phyloP scores from a whole-genome alignment of 2,888 invertebrate genomes.

The Lamellibrachia satsuma region DNA sequence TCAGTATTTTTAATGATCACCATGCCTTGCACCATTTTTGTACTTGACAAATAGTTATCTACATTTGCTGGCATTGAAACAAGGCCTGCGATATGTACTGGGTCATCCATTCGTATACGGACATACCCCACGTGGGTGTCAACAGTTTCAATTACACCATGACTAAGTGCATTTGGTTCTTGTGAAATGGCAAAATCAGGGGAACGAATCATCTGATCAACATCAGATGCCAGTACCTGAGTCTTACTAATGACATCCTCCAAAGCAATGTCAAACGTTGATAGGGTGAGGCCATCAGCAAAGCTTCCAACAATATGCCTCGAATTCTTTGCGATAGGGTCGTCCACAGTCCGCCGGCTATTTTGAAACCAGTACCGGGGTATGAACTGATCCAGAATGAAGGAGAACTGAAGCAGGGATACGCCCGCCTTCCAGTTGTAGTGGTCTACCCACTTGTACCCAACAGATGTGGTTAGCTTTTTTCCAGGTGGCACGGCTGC shows the following conservation, averaged over 20 bases:
- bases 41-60: neutral
- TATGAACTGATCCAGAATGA: conserved; percentile 25
- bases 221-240: neutral
- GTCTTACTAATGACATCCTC: neutral
- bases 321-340: neutral
- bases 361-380: neutral
- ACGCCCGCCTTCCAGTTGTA: neutral
- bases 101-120: neutral
- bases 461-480: neutral
- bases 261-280: neutral
- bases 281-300: neutral
- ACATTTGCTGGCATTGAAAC: neutral
- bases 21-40: neutral
- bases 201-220: neutral
- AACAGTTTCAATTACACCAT: neutral
- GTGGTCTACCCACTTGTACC: neutral
- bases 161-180: neutral
- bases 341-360: neutral
- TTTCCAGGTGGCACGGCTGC: neutral
- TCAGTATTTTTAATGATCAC: neutral
- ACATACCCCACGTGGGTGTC: conserved; percentile 3
- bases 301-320: conserved; percentile 20
- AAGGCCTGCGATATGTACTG: neutral
- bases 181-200: neutral
- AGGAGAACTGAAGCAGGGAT: conserved; percentile 20